phyloP scores from a whole-genome alignment of 2,888 invertebrate genomes.

The Erannis defoliaria region DNA sequence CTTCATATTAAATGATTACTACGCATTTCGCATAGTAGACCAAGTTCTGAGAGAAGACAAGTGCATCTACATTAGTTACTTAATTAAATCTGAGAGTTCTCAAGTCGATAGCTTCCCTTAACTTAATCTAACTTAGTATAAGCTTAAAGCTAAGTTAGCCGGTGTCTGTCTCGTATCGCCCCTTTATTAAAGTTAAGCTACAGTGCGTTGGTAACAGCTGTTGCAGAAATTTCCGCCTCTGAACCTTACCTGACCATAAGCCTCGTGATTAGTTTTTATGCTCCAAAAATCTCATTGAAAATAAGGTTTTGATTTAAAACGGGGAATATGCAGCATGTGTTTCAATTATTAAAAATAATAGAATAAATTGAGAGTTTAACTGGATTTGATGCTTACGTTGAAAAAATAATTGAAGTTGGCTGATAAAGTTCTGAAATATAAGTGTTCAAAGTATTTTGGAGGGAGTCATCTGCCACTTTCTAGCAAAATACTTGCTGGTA shows the following conservation, averaged over 20 bases:
- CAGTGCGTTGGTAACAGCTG: constrained; percentile 3
- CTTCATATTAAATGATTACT: no score
- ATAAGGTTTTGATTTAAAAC: no score
- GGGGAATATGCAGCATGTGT: no score
- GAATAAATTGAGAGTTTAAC: no score
- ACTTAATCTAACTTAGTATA: constrained; percentile 11
- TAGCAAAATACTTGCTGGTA: no score
- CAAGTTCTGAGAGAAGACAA: not conserved
- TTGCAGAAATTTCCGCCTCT: not conserved
- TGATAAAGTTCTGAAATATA: no score
- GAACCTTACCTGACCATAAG: not conserved
- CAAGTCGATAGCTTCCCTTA: constrained; percentile 6
- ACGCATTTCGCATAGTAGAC: not conserved
- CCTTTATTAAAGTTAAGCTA: constrained; percentile 10
- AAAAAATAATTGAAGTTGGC: no score
- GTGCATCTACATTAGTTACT: constrained; percentile 3
- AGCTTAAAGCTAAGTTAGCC: constrained; percentile 7
- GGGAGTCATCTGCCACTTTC: no score
- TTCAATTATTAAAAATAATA: no score
- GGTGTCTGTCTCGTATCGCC: constrained; percentile 3
- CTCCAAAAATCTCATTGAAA: no score
- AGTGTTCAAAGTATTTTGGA: no score
- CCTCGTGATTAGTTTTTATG: not conserved
- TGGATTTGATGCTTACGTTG: no score
- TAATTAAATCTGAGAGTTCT: not conserved